phyloP scores from a whole-genome alignment of 2,888 invertebrate genomes.

The Catocala sponsa region DNA sequence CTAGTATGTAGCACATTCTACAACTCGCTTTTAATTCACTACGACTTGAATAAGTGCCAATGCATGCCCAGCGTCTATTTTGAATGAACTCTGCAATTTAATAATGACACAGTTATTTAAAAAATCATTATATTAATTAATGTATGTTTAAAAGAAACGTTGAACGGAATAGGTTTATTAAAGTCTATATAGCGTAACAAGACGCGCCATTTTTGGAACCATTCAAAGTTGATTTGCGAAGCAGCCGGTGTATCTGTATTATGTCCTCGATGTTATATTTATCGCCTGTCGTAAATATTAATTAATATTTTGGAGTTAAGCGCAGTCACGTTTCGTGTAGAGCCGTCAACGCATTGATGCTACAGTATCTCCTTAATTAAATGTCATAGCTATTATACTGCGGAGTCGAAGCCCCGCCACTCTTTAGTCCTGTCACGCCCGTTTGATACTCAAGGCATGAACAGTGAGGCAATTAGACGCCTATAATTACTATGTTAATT shows the following conservation, averaged over 20 bases:
- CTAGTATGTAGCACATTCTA: conserved; percentile 8
- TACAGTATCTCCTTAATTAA: conserved; percentile 74
- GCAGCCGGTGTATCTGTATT: conserved; percentile 22
- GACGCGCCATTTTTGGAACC: conserved; percentile 9
- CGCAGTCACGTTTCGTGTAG: conserved; percentile 42
- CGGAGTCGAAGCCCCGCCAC: conserved; percentile 46
- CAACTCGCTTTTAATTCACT: conserved; percentile 1
- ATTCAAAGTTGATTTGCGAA: conserved; percentile 12
- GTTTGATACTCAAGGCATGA: conserved; percentile 83
- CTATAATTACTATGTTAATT: conserved; percentile 87
- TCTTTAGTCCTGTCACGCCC: conserved; percentile 73
- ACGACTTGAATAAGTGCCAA: neutral
- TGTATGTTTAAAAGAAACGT: no score
- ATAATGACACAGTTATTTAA: no score
- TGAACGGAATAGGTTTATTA: no score
- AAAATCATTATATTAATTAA: no score
- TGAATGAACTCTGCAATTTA: no score
- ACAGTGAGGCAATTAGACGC: conserved; percentile 84
- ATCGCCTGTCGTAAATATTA: conserved; percentile 41
- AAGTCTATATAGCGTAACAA: no score
- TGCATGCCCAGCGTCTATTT: neutral
- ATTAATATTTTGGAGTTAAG: conserved; percentile 51
- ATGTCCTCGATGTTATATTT: conserved; percentile 31
- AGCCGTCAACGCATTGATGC: conserved; percentile 56
- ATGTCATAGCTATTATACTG: conserved; percentile 63